These are phyloP conservation scores for Agrotis ipsilon DNA, from an alignment of 2,888 invertebrate genomes.

Conservation along the genomic window DNA sequence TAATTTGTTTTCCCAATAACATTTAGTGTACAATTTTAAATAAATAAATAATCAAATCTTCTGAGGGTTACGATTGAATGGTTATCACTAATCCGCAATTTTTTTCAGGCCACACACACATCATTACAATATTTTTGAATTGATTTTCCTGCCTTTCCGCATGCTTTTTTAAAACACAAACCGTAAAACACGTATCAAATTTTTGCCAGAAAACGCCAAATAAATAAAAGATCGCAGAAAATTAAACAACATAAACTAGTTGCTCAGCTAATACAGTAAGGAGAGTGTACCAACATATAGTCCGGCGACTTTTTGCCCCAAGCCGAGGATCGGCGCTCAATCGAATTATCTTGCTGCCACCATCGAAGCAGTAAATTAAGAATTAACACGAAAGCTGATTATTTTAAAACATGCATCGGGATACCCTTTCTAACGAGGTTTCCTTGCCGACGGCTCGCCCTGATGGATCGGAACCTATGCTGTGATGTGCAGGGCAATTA, in stretches of 20 bases:
- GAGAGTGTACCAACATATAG: slow-evolving; percentile 65
- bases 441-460: slow-evolving; percentile 63
- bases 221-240: slow-evolving; percentile 26
- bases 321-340: slow-evolving; percentile 78
- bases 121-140: no score
- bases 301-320: slow-evolving; percentile 81
- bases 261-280: slow-evolving; percentile 52
- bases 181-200: neutral
- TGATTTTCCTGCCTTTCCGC: no score
- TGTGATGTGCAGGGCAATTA: slow-evolving; percentile 55
- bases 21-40: no score
- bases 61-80: no score
- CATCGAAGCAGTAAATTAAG: slow-evolving; percentile 90
- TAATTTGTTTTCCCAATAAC: no score
- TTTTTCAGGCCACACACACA: no score
- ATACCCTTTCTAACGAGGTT: slow-evolving; percentile 88
- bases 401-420: slow-evolving; percentile 90
- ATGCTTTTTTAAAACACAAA: neutral
- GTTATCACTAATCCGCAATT: no score
- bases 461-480: slow-evolving; percentile 58
- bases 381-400: slow-evolving; percentile 88
- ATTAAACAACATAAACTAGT: slow-evolving; percentile 46
- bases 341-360: slow-evolving; percentile 84
- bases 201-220: neutral
- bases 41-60: no score